Percentiles rank a stretch among this genome's conserved stretches.
Evolutionary conservation across 1,140 invertebrate genomes (phyloP).

Genomic region (Musca domestica): DNA sequence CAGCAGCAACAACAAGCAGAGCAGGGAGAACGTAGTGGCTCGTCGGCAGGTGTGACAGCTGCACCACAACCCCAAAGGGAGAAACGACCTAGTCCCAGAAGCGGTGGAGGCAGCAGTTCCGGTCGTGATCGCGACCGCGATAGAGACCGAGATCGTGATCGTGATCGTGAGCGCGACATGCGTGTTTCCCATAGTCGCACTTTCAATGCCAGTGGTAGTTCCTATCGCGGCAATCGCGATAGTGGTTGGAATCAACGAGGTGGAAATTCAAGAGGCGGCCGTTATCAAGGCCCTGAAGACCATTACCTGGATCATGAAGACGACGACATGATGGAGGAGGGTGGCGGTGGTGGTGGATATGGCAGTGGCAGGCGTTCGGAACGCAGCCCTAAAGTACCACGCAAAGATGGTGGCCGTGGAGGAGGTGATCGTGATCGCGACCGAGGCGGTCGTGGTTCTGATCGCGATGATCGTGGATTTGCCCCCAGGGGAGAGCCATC

Average conservation of each 20-base stretch:
- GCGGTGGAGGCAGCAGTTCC: conserved; percentile 45
- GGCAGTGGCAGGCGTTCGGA: conserved; percentile 30
- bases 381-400: conserved; percentile 38
- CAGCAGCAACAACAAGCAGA: not conserved
- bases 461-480: conserved; percentile 55
- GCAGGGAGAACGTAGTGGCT: not conserved
- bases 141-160: conserved; percentile 25
- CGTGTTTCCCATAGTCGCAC: conserved; percentile 50
- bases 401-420: conserved; percentile 29
- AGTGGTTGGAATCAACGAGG: conserved; percentile 39
- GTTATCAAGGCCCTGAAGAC: conserved; percentile 33
- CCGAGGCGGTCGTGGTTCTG: conserved; percentile 25
- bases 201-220: conserved; percentile 36
- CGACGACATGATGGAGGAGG: conserved; percentile 37
- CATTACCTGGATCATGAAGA: conserved; percentile 46
- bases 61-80: conserved; percentile 19
- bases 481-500: conserved; percentile 81
- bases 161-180: conserved; percentile 37
- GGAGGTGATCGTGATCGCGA: not conserved
- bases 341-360: conserved; percentile 34
- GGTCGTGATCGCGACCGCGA: conserved; percentile 36
- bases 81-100: conserved; percentile 48
- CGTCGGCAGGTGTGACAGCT: not conserved
- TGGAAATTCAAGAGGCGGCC: conserved; percentile 26
- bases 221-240: conserved; percentile 31